Base-by-base conservation (phyloP, 1,140 invertebrate genomes). In the Drosophila elegans region DNA sequence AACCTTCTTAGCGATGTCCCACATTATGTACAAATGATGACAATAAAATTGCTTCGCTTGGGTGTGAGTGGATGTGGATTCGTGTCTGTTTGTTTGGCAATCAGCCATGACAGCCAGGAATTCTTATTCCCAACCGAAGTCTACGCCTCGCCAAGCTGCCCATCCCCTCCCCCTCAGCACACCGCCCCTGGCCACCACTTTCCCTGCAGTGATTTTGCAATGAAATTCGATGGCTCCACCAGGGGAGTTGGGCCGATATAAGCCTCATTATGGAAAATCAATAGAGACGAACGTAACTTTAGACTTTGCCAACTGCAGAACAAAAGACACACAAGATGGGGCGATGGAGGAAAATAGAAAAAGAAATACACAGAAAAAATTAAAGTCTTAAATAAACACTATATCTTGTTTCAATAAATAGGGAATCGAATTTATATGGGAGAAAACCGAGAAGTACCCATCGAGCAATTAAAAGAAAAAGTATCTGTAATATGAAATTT, bases 201-300 rank as follows among this genome's bases (percentile, higher is more conserved):
- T 69, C 64, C 64, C 64, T 55, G 67, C 67, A 71, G 49, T 59
- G 32, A 57, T 74, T 77, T 78, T 52, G 51, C 66, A 56, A 52
- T 76, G 54, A 55, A 62, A 78, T 71, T 72, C 66, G 36, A 39
- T 41, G 66, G 44, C 51, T 54, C 46, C 61, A 64, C 27, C 54
- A 7, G 56, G 67, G 63, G 34, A 69, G 67, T 48, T 55, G 63
- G 36, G 49, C 27, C 42, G 44, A 68, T 55, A 71, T 69, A 68
- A 69, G 63, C 67, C 62, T 79, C 72, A 74, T 80, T 74, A 71
- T 67, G 74, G 66, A 52, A 75, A 88, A 88, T 85, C 81, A 85
- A 85, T 85, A 86, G 54, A 73, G 64, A 66, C 41, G 56, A 69
- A 62, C 51, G 59, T 66, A 73, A 84, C 61, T 85, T 84, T 80